Evolutionary conservation across 2,113 vertebrate genomes (phyloP).

Genomic region (Esox niger): DNA sequence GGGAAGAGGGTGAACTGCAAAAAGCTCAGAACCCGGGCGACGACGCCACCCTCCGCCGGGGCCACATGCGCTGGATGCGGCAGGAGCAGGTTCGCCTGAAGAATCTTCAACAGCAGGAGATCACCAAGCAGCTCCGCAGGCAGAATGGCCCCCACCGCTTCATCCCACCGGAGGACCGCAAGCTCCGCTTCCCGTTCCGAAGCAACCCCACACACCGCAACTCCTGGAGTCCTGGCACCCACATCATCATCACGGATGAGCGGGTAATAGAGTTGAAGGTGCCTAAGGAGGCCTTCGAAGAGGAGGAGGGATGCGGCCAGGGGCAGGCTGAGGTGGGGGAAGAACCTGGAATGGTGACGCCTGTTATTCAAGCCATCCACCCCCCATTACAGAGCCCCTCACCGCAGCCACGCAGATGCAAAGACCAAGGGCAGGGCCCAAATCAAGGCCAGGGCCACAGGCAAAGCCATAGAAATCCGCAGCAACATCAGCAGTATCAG

Average conservation of each 20-base stretch:
- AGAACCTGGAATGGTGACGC: conserved; percentile 41
- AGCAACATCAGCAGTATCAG: conserved; percentile 40
- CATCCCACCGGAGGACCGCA: conserved; percentile 95
- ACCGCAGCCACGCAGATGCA: conserved; percentile 55
- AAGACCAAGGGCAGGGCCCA: conserved; percentile 76
- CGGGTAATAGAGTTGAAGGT: conserved; percentile 92
- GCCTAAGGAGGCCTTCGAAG: conserved; percentile 80
- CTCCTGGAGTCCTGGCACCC: conserved; percentile 95
- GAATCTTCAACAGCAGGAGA: conserved; percentile 94
- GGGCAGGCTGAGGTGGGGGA: conserved; percentile 48
- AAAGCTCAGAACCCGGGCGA: conserved; percentile 74
- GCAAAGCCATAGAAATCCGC: conserved; percentile 54
- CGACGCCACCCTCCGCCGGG: conserved; percentile 79
- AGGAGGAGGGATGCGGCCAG: conserved; percentile 73
- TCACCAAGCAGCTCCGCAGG: conserved; percentile 89
- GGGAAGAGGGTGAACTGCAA: conserved; percentile 73
- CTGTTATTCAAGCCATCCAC: conserved; percentile 60
- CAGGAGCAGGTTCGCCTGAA: conserved; percentile 93
- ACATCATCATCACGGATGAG: conserved; percentile 95
- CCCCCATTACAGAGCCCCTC: conserved; percentile 68
- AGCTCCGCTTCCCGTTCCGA: conserved; percentile 95
- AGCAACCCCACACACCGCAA: conserved; percentile 96
- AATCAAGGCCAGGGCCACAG: conserved; percentile 70
- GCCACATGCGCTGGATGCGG: conserved; percentile 89
- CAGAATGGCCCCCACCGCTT: conserved; percentile 89